Evolutionary conservation across 1,140 invertebrate genomes (phyloP).

Genomic region (Drosophila novamexicana): DNA sequence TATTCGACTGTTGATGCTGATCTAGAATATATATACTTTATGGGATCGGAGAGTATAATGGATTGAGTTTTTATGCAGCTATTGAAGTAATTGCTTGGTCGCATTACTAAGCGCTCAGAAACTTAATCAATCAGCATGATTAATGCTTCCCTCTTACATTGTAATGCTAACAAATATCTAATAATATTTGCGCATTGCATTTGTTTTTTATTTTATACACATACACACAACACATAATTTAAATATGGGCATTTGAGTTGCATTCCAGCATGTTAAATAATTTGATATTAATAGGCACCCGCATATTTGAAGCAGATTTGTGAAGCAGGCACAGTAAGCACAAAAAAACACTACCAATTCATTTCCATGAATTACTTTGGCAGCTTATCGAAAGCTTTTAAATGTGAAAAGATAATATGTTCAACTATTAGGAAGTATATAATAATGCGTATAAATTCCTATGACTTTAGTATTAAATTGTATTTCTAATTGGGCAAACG

Average conservation of each 20-base stretch:
- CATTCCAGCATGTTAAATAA: background rate
- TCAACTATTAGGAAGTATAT: background rate
- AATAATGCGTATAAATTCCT: too few relatives aligned
- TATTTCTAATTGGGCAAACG: constrained; percentile 5
- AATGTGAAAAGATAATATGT: background rate
- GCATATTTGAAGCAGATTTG: constrained; percentile 12
- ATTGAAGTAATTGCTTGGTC: too few relatives aligned
- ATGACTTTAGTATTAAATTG: background rate
- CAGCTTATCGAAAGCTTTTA: constrained; percentile 6
- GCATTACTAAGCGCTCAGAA: too few relatives aligned
- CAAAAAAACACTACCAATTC: constrained; percentile 18
- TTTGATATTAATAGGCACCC: constrained; percentile 15
- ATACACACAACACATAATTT: background rate
- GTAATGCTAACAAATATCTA: background rate
- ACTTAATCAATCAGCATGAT: background rate
- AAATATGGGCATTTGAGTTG: constrained; percentile 9
- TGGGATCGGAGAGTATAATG: too few relatives aligned
- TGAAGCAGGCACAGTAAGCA: background rate
- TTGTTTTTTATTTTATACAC: background rate
- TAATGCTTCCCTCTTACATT: background rate
- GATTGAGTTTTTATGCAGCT: too few relatives aligned
- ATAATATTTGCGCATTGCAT: background rate
- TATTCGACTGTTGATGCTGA: too few relatives aligned
- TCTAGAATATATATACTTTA: too few relatives aligned
- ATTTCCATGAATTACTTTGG: constrained; percentile 23